phyloP scores from a whole-genome alignment of 2,888 invertebrate genomes.

The Suillia variegata region DNA sequence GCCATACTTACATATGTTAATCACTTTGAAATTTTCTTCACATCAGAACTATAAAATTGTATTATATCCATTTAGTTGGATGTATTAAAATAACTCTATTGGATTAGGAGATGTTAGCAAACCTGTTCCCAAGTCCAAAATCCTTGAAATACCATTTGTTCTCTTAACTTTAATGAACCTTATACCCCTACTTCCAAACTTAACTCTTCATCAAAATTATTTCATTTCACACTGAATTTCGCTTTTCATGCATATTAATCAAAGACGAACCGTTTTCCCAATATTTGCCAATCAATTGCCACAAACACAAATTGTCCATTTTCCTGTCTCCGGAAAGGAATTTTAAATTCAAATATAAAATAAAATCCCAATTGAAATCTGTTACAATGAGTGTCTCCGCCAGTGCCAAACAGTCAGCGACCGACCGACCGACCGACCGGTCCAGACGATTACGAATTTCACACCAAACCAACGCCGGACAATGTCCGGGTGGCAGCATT shows the following conservation, averaged over 20 bases:
- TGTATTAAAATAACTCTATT: too few relatives aligned
- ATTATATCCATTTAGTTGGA: too few relatives aligned
- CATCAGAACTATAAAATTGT: too few relatives aligned
- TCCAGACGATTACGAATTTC: conserved; percentile 18
- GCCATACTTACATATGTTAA: too few relatives aligned
- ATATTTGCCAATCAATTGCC: conserved; percentile 60
- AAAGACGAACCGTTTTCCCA: conserved; percentile 41
- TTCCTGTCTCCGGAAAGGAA: conserved; percentile 56
- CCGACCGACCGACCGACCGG: too few relatives aligned
- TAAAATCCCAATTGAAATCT: conserved; percentile 57
- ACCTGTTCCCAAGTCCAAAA: too few relatives aligned
- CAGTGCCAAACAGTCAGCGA: conserved; percentile 26
- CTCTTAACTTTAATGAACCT: too few relatives aligned
- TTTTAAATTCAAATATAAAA: conserved; percentile 58
- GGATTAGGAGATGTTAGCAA: too few relatives aligned
- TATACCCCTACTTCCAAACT: too few relatives aligned
- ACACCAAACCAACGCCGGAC: conserved; percentile 5
- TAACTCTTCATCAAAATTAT: too few relatives aligned
- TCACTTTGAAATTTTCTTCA: too few relatives aligned
- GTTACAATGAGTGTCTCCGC: conserved; percentile 48
- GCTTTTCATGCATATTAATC: conserved; percentile 46
- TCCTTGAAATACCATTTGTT: too few relatives aligned
- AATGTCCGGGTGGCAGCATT: not conserved
- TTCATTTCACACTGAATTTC: not conserved
- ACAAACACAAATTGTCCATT: conserved; percentile 60